phyloP scores from a whole-genome alignment of 2,113 vertebrate species.

The Pseudois nayaur region DNA sequence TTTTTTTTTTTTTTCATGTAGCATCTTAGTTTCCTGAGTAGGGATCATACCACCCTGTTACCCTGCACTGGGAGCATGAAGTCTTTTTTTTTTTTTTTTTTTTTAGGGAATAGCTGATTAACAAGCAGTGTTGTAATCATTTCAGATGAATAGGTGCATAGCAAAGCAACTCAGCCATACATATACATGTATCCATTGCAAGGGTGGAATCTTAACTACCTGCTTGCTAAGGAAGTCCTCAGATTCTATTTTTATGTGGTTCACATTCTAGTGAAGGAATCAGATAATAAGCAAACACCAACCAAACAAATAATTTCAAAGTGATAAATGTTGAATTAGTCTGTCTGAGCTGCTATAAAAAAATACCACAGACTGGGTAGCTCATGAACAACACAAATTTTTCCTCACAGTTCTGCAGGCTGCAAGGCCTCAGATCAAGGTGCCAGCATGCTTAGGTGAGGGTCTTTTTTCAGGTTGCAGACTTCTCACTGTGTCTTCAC shows the following conservation, averaged over 20 bases:
- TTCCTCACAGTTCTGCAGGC: background rate
- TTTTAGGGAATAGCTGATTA: background rate
- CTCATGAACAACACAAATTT: background rate
- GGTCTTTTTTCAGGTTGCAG: background rate
- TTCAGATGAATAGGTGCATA: background rate
- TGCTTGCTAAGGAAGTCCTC: background rate
- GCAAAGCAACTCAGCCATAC: background rate
- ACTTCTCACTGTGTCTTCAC: background rate
- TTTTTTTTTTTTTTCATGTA: background rate
- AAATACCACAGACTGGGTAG: background rate
- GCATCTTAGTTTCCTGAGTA: too few relatives aligned
- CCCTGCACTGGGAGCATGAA: too few relatives aligned
- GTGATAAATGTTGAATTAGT: background rate
- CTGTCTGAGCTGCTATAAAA: background rate
- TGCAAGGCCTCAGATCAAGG: background rate
- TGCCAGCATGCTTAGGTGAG: background rate
- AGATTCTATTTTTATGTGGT: background rate
- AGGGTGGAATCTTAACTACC: background rate
- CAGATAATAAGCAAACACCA: background rate
- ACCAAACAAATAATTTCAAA: background rate
- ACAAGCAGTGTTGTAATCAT: background rate
- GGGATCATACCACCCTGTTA: too few relatives aligned
- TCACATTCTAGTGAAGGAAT: background rate
- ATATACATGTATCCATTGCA: background rate
- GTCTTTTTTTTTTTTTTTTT: background rate